Conservation (phyloP, 2,888 invertebrate species). For the Parnassius smintheus region DNA sequence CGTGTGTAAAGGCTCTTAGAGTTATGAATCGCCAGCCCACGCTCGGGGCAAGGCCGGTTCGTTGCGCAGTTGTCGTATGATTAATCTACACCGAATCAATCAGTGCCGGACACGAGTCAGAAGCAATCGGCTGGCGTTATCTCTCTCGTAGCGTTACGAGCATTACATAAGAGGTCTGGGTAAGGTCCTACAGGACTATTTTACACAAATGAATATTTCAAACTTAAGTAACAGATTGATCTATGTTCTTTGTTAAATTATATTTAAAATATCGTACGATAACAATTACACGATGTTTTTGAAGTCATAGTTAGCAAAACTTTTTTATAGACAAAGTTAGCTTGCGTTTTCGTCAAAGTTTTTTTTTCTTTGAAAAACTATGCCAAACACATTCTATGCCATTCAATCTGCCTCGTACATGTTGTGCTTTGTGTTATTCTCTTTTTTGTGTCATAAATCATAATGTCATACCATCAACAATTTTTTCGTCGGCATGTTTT, state of each 20-base stretch:
- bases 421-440: slow-evolving; percentile 18
- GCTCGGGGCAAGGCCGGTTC: slow-evolving; percentile 64
- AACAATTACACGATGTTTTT: no score
- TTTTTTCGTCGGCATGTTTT: slow-evolving; percentile 63
- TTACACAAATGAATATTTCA: no score
- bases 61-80: slow-evolving; percentile 77
- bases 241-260: no score
- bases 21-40: slow-evolving; percentile 71
- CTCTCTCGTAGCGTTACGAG: neutral
- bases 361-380: neutral
- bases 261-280: no score
- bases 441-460: slow-evolving; percentile 24
- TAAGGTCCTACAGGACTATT: no score
- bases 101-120: slow-evolving; percentile 51
- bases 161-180: no score
- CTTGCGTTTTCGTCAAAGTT: neutral
- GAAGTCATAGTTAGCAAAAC: no score
- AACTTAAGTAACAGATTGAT: no score
- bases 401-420: slow-evolving; percentile 15
- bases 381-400: neutral
- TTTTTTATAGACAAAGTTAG: no score
- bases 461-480: slow-evolving; percentile 27
- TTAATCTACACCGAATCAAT: slow-evolving; percentile 74
- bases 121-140: slow-evolving; percentile 42
- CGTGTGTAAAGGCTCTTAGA: slow-evolving; percentile 21